Conservation (phyloP, 1,140 invertebrate species). For the Apis florea region DNA sequence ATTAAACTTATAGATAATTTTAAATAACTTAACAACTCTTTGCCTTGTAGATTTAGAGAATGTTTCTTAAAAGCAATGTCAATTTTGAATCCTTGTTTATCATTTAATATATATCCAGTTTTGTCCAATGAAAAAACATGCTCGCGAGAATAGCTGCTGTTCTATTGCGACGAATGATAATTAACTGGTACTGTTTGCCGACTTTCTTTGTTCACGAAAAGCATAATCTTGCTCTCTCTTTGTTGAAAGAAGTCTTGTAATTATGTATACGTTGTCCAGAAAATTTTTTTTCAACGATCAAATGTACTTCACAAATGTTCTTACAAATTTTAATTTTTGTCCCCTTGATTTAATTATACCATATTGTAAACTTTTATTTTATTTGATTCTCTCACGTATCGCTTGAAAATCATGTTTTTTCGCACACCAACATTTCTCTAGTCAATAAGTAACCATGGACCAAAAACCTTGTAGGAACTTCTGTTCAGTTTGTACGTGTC, state of each 20-base stretch:
- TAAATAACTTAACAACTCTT: neutral
- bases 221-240: neutral
- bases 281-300: neutral
- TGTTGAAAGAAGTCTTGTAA: neutral
- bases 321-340: neutral
- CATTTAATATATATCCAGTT: neutral
- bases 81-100: slow-evolving; percentile 11
- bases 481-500: slow-evolving; percentile 46
- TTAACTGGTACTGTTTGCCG: slow-evolving; percentile 46
- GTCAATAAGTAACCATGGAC: slow-evolving; percentile 26
- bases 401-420: slow-evolving; percentile 39
- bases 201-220: slow-evolving; percentile 34
- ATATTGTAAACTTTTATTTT: neutral
- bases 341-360: neutral
- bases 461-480: slow-evolving; percentile 47
- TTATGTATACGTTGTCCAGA: neutral
- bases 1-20: too few relatives aligned
- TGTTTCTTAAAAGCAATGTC: neutral
- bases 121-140: neutral
- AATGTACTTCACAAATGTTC: too few relatives aligned
- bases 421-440: slow-evolving; percentile 21
- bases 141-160: neutral
- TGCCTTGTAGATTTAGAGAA: slow-evolving; percentile 17
- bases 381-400: neutral
- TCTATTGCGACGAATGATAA: slow-evolving; percentile 14